Conservation (phyloP, 2,113 vertebrate genomes). For the Dermatemys mawii region DNA sequence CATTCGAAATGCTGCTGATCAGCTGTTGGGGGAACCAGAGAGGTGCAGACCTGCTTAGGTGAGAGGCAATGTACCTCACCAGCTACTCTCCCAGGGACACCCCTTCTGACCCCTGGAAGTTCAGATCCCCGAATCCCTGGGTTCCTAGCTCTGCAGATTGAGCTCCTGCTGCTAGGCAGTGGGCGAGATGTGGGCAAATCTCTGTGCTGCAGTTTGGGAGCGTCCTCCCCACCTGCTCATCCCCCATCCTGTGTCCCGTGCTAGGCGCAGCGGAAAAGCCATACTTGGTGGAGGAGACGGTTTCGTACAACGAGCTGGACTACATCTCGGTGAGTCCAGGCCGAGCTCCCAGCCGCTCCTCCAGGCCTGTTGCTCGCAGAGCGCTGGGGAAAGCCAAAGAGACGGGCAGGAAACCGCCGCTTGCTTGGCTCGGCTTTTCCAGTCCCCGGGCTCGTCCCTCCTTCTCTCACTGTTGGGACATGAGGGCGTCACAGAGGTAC, state of each 20-base stretch:
- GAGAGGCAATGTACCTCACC: background rate
- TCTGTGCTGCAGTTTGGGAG: background rate
- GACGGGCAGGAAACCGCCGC: background rate
- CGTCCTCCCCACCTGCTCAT: background rate
- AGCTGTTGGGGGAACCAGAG: background rate
- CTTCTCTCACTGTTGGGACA: accelerated
- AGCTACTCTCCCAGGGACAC: background rate
- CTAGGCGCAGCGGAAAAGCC: slow-evolving; percentile 97
- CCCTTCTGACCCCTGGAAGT: background rate
- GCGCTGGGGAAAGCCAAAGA: background rate
- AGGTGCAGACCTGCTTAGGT: background rate
- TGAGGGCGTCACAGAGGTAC: background rate
- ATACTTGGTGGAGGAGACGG: slow-evolving; percentile 93
- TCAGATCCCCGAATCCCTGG: background rate
- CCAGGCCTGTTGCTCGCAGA: background rate
- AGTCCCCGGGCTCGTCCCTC: background rate
- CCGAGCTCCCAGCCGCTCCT: accelerated
- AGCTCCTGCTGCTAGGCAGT: accelerated
- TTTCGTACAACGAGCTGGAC: slow-evolving; percentile 96
- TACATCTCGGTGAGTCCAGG: slow-evolving; percentile 90
- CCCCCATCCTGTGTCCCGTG: slow-evolving; percentile 26
- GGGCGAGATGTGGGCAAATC: background rate
- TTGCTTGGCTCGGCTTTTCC: background rate
- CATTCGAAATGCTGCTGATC: background rate
- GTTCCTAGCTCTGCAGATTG: background rate